phyloP scores from a whole-genome alignment of 1,140 invertebrate genomes.

The Sipha flava region DNA sequence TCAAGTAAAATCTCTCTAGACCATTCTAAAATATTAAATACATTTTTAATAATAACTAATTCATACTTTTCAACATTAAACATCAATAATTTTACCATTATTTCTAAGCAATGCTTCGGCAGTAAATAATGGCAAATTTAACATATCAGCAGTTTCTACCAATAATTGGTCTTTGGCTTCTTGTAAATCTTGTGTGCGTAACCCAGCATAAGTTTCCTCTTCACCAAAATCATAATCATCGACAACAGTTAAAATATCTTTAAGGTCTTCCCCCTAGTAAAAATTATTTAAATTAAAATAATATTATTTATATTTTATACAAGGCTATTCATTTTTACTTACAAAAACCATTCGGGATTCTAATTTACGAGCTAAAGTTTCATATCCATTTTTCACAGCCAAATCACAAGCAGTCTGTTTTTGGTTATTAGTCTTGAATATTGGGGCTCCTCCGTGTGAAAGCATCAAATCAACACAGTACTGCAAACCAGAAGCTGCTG shows the following conservation, averaged over 20 bases:
- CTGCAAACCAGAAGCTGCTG: constrained; percentile 55
- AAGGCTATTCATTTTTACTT: constrained; percentile 41
- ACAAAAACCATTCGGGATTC: constrained; percentile 66
- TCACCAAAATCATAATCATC: constrained; percentile 44
- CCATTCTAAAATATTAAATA: constrained; percentile 51
- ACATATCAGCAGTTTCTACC: constrained; percentile 66
- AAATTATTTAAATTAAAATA: not conserved
- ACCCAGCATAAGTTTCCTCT: constrained; percentile 55
- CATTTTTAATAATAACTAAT: not conserved
- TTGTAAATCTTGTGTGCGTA: constrained; percentile 62
- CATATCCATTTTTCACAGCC: constrained; percentile 52
- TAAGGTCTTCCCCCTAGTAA: constrained; percentile 34
- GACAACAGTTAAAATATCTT: constrained; percentile 45
- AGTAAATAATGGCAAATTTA: constrained; percentile 62
- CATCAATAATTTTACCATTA: constrained; percentile 49
- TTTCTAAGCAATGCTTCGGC: constrained; percentile 62
- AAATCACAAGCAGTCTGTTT: constrained; percentile 57
- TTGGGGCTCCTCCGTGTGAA: constrained; percentile 49
- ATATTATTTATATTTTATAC: not conserved
- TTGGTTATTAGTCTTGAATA: constrained; percentile 57
- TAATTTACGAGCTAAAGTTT: constrained; percentile 55
- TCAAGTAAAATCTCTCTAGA: constrained; percentile 59
- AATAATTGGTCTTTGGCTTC: constrained; percentile 65
- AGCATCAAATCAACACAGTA: constrained; percentile 57
- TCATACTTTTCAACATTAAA: not conserved